Base-by-base conservation (phyloP, 2,113 vertebrate species). In the Entelurus aequoreus region DNA sequence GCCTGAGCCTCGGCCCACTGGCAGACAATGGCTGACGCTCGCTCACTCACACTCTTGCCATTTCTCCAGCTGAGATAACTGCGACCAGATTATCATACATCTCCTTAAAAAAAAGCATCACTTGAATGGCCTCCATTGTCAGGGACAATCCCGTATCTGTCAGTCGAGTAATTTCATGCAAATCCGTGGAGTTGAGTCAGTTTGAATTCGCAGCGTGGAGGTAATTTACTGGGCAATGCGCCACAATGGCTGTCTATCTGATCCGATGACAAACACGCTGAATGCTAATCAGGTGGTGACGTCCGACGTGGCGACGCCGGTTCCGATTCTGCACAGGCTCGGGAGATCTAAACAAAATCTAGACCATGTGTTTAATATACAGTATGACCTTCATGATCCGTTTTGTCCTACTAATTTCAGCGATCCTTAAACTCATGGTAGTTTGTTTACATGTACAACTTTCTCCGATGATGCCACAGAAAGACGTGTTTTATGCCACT, bases 131-230 rank as follows among this genome's bases (percentile, higher is more conserved):
- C 64, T 72, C 71, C 46, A 76, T 80, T 84, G 76, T 79, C 56
- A 66, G 68, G 71, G 62, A 70, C 72, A 79, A 77, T 72, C 71
- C 71, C 6, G 38, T 47, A 60, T 63, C 57, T 35, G 12, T 60
- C 56, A 14, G 57, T 72, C 46, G 48, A 72, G 76, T 84, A 81
- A 86, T 86, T 82, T 76, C 35, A 88, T 86, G 83, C 64, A 79
- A 81, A 84, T 79, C 77, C 59, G 47, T 68, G 35, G 68, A 84
- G 69, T 78, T 72, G 61, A 68, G 53, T 13, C 74, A n/a, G 61
- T 72, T 54, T 77, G 61, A 78, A 77, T 64, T 75, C 56, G 60
- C 55, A 38, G 61, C 51, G 60, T 60, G 57, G 70, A 77, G 65
- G 62, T 75, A 75, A 84, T 83, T 78, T 69, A 59, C 58, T 14